A percentile compares a stretch with the other conserved stretches of the same genome.
phyloP scores from a whole-genome alignment of 2,113 vertebrate species.

The Mormyrus lacerda region DNA sequence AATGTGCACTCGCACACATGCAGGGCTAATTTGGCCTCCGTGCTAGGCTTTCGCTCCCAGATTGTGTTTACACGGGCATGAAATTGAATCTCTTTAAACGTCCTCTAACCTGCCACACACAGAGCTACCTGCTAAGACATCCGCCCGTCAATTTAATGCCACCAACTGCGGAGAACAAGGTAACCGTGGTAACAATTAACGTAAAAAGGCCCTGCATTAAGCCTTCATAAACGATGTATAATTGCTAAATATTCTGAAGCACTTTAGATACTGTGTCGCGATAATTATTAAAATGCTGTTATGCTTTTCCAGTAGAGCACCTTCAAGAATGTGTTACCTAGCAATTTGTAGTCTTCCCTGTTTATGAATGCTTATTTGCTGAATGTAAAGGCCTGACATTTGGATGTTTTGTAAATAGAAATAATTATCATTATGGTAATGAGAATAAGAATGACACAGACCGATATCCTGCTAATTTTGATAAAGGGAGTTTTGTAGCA shows the following conservation, averaged over 20 bases:
- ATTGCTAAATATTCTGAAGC: background rate
- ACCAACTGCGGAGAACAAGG: background rate
- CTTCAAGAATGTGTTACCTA: conserved; percentile 1
- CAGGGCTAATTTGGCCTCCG: background rate
- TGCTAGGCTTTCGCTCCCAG: background rate
- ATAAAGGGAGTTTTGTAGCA: background rate
- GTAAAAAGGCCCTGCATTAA: background rate
- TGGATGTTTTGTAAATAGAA: background rate
- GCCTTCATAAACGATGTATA: background rate
- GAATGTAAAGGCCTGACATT: background rate
- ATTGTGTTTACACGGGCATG: background rate
- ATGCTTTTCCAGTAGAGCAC: background rate
- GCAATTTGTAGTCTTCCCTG: background rate
- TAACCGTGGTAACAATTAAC: conserved; percentile 1
- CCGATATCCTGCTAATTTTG: background rate
- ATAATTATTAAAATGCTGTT: background rate
- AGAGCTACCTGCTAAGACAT: background rate
- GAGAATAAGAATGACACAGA: background rate
- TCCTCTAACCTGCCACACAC: background rate
- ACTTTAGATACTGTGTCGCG: background rate
- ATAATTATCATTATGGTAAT: background rate
- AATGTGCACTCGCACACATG: background rate
- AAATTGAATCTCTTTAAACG: background rate
- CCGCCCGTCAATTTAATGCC: background rate
- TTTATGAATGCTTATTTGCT: background rate